Evolutionary conservation across 2,888 invertebrate species (phyloP).

Genomic region (Leptinotarsa peninsularis): DNA sequence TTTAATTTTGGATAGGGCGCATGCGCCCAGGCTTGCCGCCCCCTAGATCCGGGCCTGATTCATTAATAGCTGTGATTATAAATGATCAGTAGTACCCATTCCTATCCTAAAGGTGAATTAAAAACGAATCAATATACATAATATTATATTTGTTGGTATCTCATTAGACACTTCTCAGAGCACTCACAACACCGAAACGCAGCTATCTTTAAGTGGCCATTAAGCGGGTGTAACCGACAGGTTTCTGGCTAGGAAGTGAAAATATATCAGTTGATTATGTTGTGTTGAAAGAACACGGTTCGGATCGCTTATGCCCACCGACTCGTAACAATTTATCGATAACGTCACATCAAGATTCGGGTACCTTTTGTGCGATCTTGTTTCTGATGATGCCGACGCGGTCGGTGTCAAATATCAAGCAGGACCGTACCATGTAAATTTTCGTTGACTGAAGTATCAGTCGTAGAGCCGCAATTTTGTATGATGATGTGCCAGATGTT

Average conservation of each 20-base stretch:
- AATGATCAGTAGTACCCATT: too few species aligned
- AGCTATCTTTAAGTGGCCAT: constrained; percentile 2
- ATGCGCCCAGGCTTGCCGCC: too few species aligned
- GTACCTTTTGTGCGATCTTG: constrained; percentile 5
- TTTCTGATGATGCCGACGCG: constrained; percentile 15
- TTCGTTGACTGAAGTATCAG: too few species aligned
- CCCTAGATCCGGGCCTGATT: too few species aligned
- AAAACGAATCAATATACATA: neutral
- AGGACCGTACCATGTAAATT: neutral
- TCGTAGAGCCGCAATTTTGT: too few species aligned
- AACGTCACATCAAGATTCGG: constrained; percentile 22
- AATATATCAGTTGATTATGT: constrained; percentile 26
- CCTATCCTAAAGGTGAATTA: neutral
- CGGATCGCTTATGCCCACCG: constrained; percentile 19
- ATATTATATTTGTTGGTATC: neutral
- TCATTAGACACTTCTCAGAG: neutral
- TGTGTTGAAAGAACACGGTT: constrained; percentile 23
- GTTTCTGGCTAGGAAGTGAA: constrained; percentile 27
- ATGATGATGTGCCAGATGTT: too few species aligned
- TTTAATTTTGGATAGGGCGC: too few species aligned
- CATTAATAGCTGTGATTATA: too few species aligned
- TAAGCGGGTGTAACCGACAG: constrained; percentile 21
- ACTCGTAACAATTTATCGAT: constrained; percentile 30
- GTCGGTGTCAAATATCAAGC: constrained; percentile 12
- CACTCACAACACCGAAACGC: neutral